phyloP scores from a whole-genome alignment of 2,797 vertebrate species.

The Sebastes reedi region DNA sequence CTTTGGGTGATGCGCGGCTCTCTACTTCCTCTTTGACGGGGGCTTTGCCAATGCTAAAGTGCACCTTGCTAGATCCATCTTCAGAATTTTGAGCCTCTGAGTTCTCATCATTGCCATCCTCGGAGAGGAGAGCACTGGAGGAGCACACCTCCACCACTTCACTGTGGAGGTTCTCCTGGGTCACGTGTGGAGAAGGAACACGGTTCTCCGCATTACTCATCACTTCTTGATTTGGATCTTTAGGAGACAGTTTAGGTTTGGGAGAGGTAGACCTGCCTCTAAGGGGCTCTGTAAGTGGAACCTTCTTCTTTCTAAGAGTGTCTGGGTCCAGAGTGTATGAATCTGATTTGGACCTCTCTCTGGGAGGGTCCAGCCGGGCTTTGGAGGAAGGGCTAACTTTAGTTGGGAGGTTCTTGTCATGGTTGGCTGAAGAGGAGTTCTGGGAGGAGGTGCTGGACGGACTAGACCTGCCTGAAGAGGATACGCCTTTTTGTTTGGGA shows the following conservation, averaged over 20 bases:
- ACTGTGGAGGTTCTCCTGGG: slow-evolving; percentile 98
- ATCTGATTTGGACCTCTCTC: slow-evolving; percentile 98
- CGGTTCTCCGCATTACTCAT: slow-evolving; percentile 88
- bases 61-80: slow-evolving; percentile 92
- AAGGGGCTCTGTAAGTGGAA: slow-evolving; percentile 93
- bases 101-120: slow-evolving; percentile 90
- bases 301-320: slow-evolving; percentile 95
- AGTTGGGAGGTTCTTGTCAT: slow-evolving; percentile 91
- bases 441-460: slow-evolving; percentile 88
- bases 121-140: slow-evolving; percentile 92
- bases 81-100: slow-evolving; percentile 85
- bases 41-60: slow-evolving; percentile 99
- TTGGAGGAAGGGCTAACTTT: slow-evolving; percentile 91
- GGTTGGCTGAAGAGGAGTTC: slow-evolving; percentile 88
- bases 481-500: slow-evolving; percentile 91
- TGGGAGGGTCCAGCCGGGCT: slow-evolving; percentile 92
- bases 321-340: slow-evolving; percentile 98
- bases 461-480: slow-evolving; percentile 87
- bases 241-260: slow-evolving; percentile 90
- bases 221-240: slow-evolving; percentile 85
- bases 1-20: slow-evolving; percentile 95
- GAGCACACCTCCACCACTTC: slow-evolving; percentile 98
- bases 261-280: slow-evolving; percentile 96
- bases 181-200: slow-evolving; percentile 95
- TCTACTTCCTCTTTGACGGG: slow-evolving; percentile 95